These are phyloP conservation scores for Helicoverpa assulta DNA, from an alignment of 2,888 invertebrate species.

Conservation along the genomic window DNA sequence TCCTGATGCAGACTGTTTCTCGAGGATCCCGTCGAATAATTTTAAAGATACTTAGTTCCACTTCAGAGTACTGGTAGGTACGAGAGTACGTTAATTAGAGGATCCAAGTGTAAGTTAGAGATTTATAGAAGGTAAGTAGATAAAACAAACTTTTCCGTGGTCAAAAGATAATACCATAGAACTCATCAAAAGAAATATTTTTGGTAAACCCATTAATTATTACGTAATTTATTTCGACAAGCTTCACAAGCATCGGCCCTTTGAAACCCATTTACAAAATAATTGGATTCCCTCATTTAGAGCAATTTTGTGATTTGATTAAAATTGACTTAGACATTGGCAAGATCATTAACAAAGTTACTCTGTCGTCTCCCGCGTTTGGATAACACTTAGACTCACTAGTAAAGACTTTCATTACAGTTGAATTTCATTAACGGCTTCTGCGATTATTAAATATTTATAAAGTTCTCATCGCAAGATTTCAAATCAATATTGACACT, in stretches of 20 bases:
- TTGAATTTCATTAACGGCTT: slow-evolving; percentile 59
- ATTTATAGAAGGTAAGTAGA: not conserved
- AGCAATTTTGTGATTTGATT: slow-evolving; percentile 73
- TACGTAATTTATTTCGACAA: slow-evolving; percentile 64
- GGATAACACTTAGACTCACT: slow-evolving; percentile 58
- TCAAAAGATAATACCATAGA: not conserved
- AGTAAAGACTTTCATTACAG: slow-evolving; percentile 58
- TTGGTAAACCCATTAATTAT: slow-evolving; percentile 61
- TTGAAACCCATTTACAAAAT: slow-evolving; percentile 75
- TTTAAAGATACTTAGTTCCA: too few species aligned
- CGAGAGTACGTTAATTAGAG: too few species aligned
- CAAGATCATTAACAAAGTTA: slow-evolving; percentile 66
- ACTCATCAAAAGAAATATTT: slow-evolving; percentile 54
- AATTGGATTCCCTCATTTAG: slow-evolving; percentile 76
- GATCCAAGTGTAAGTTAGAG: not conserved
- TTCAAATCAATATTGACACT: slow-evolving; percentile 45
- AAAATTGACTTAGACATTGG: slow-evolving; percentile 70
- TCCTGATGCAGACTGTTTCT: too few species aligned
- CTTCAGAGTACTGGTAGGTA: too few species aligned
- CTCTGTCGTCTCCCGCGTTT: slow-evolving; percentile 58
- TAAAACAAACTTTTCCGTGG: not conserved
- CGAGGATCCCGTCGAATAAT: too few species aligned
- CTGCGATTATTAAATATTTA: slow-evolving; percentile 57
- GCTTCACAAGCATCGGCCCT: slow-evolving; percentile 66
- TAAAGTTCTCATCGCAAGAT: slow-evolving; percentile 40